phyloP scores from a whole-genome alignment of 2,888 invertebrate species.

The Netelia virgata region DNA sequence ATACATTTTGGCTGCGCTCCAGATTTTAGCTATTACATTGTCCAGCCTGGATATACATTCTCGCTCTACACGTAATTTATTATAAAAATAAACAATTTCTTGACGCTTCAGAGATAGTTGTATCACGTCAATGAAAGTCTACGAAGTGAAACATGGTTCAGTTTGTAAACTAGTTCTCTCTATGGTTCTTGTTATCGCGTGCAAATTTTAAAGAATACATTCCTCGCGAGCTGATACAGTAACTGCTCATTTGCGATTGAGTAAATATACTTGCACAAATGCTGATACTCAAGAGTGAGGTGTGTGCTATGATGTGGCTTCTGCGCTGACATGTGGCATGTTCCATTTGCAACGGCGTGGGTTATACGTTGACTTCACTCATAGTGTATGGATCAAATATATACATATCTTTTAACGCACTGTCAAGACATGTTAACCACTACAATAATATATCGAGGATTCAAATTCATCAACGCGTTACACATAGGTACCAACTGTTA shows the following conservation, averaged over 20 bases:
- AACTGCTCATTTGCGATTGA: conserved; percentile 19
- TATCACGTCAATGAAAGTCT: conserved; percentile 22
- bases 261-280: conserved; percentile 33
- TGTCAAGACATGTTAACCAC: too few species aligned
- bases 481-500: too few species aligned
- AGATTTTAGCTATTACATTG: conserved; percentile 3
- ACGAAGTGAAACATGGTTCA: background rate
- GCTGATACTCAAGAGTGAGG: background rate
- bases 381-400: too few species aligned
- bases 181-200: conserved; percentile 4
- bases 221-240: background rate
- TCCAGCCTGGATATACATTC: conserved; percentile 13
- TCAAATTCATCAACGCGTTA: too few species aligned
- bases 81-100: background rate
- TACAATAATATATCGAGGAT: too few species aligned
- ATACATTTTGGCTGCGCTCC: background rate
- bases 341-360: background rate
- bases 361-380: background rate
- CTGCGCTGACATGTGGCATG: background rate
- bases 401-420: too few species aligned
- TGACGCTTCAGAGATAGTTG: background rate
- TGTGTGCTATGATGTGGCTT: background rate
- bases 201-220: conserved; percentile 2
- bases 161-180: too few species aligned
- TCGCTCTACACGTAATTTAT: conserved; percentile 5